A percentile compares a stretch with the other conserved stretches of the same genome.
Conservation (phyloP, 2,113 vertebrate genomes). For the Origma solitaria region DNA sequence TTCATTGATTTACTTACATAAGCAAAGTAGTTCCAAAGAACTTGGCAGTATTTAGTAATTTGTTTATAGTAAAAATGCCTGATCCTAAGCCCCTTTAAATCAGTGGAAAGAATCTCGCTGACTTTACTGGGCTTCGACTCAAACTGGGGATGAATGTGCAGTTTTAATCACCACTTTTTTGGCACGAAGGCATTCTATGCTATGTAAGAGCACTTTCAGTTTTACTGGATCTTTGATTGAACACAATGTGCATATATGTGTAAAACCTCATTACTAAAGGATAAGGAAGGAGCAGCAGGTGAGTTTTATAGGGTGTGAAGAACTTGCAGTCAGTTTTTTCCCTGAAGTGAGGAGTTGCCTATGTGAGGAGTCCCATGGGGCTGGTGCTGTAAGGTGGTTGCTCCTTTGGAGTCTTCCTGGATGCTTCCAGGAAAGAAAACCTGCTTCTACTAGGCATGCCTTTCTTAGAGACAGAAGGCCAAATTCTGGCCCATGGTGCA, state of each 20-base stretch:
- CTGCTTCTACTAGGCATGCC: not conserved
- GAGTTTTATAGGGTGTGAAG: not conserved
- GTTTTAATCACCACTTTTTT: constrained; percentile 47
- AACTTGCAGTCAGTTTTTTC: not conserved
- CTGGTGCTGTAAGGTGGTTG: not conserved
- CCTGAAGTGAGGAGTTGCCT: not conserved
- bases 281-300: constrained; percentile 7
- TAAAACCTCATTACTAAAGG: constrained; percentile 24
- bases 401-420: not conserved
- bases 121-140: constrained; percentile 29
- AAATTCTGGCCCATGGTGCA: not conserved
- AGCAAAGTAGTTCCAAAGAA: not conserved
- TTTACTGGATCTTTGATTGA: not conserved
- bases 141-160: not conserved
- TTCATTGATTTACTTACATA: constrained; percentile 7
- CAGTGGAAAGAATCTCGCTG: constrained; percentile 8
- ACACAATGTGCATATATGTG: not conserved
- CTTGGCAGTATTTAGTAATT: constrained; percentile 9
- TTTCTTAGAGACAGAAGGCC: not conserved
- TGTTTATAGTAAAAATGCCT: constrained; percentile 19
- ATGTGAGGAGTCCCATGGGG: rapidly evolving
- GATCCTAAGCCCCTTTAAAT: constrained; percentile 40
- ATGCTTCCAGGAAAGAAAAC: not conserved
- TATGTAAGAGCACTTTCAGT: not conserved
- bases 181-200: not conserved